These are phyloP conservation scores for Delia radicum DNA, from an alignment of 1,140 invertebrate genomes.

Conservation along the genomic window DNA sequence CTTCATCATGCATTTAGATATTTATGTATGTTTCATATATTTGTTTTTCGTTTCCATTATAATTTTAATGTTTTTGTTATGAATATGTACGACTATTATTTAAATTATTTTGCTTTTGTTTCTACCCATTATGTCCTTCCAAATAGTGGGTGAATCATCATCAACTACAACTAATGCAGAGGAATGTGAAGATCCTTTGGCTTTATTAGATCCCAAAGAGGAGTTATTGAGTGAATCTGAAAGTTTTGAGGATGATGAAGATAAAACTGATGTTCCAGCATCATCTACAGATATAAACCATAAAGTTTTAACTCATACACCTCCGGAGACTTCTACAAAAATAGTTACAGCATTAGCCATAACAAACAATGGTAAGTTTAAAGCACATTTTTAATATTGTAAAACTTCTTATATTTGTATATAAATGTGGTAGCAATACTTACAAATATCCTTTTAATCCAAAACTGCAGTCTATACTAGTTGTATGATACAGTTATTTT, in stretches of 20 bases:
- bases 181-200: constrained; percentile 29
- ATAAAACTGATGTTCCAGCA: not conserved
- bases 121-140: not conserved
- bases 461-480: too few relatives aligned
- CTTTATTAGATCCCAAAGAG: constrained; percentile 48
- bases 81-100: not conserved
- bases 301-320: constrained; percentile 37
- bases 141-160: constrained; percentile 44
- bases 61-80: not conserved
- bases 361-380: constrained; percentile 40
- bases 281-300: constrained; percentile 23
- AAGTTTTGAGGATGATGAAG: constrained; percentile 33
- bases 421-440: too few relatives aligned
- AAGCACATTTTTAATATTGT: not conserved
- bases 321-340: not conserved
- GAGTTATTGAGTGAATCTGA: constrained; percentile 47
- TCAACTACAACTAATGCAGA: constrained; percentile 26
- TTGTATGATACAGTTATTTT: not conserved
- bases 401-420: not conserved
- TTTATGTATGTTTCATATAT: not conserved
- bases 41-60: not conserved
- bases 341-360: constrained; percentile 20
- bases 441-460: not conserved
- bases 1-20: constrained; percentile 2
- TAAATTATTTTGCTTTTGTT: not conserved